A percentile compares a stretch with the other conserved stretches of the same genome.
These are phyloP conservation scores for Carposina sasakii DNA, from an alignment of 1,140 invertebrate species.

Conservation along the genomic window DNA sequence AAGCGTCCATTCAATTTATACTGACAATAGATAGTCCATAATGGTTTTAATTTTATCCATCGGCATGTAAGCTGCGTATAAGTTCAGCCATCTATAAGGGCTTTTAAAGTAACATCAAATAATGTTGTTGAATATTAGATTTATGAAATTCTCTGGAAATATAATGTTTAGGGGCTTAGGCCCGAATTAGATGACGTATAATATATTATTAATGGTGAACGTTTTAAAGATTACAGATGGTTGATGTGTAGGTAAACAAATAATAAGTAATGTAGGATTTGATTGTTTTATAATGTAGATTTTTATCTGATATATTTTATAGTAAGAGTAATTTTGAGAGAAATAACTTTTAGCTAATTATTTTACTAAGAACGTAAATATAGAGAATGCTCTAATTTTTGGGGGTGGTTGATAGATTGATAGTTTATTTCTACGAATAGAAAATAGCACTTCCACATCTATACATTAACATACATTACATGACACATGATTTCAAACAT, in stretches of 20 bases:
- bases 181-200: constrained; percentile 46
- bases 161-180: constrained; percentile 46
- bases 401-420: constrained; percentile 3
- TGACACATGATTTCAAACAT: constrained; percentile 50
- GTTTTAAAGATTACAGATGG: constrained; percentile 65
- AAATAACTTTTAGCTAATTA: too few relatives aligned
- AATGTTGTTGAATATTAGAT: too few relatives aligned
- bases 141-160: constrained; percentile 33
- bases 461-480: constrained; percentile 54
- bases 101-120: too few relatives aligned
- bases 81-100: too few relatives aligned
- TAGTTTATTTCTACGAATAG: too few relatives aligned
- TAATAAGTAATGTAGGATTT: constrained; percentile 52
- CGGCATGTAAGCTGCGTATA: too few relatives aligned
- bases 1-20: too few relatives aligned
- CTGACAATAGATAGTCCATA: too few relatives aligned
- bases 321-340: too few relatives aligned
- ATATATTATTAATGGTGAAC: constrained; percentile 33
- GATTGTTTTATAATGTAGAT: constrained; percentile 33
- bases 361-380: too few relatives aligned
- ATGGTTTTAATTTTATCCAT: too few relatives aligned
- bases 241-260: constrained; percentile 68
- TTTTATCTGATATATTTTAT: constrained; percentile 15
- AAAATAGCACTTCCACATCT: constrained; percentile 46
- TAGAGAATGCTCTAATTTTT: too few relatives aligned